A percentile compares a stretch with the other conserved stretches of the same genome.
Conservation (phyloP, 2,113 vertebrate species). For the Seriola rivoliana region DNA sequence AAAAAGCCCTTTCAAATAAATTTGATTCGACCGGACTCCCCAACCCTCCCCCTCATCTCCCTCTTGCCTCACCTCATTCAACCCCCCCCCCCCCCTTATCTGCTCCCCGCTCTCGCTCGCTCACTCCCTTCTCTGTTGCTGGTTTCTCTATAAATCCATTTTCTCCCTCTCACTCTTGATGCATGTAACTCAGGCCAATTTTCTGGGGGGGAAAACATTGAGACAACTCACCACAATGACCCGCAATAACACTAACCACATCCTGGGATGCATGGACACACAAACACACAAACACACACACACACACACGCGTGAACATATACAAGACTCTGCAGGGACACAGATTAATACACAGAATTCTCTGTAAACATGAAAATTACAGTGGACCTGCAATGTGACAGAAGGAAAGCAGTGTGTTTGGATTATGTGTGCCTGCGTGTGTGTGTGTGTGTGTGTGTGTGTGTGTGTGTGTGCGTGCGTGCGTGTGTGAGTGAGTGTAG, state of each 20-base stretch:
- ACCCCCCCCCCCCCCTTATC: neutral
- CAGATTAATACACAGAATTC: neutral
- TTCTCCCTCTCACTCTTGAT: conserved; percentile 15
- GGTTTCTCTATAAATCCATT: conserved; percentile 39
- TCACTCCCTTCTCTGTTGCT: neutral
- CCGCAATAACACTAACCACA: neutral
- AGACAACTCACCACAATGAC: neutral
- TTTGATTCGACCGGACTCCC: conserved; percentile 33
- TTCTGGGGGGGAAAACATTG: conserved; percentile 15
- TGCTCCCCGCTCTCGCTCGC: neutral
- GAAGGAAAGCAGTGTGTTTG: neutral
- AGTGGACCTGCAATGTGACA: neutral
- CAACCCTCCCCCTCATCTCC: conserved; percentile 8
- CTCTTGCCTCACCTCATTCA: conserved; percentile 40
- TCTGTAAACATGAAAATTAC: neutral
- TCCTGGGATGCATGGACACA: neutral
- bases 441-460: neutral
- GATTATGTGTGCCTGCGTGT: neutral
- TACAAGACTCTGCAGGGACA: neutral
- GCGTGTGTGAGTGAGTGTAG: conserved; percentile 1
- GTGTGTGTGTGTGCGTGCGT: neutral
- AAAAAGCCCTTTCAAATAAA: conserved; percentile 37
- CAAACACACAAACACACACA: neutral
- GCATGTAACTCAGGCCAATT: conserved; percentile 46
- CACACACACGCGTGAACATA: neutral